These are phyloP conservation scores for Minunthozetes semirufus DNA, from an alignment of 2,888 invertebrate genomes.

Conservation along the genomic window DNA sequence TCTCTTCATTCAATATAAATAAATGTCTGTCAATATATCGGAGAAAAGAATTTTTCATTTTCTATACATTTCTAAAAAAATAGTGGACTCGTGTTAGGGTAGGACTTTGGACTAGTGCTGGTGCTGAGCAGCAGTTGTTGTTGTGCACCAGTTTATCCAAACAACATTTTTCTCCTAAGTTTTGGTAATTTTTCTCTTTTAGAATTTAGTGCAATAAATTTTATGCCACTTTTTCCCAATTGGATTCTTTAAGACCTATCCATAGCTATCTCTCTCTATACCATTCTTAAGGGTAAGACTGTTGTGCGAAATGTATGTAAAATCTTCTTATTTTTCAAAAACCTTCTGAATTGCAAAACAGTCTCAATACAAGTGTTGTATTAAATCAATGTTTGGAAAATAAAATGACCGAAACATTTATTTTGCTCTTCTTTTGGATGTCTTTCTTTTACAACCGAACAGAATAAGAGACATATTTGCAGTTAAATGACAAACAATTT, in stretches of 20 bases:
- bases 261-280: background rate
- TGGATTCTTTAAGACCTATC: background rate
- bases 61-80: background rate
- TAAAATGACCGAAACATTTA: too few relatives aligned
- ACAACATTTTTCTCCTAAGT: background rate
- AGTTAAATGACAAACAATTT: background rate
- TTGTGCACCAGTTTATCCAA: slow-evolving; percentile 5
- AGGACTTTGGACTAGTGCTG: background rate
- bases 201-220: slow-evolving; percentile 24
- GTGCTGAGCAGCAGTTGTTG: background rate
- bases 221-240: slow-evolving; percentile 13
- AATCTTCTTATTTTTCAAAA: background rate
- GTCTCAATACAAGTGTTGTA: too few relatives aligned
- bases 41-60: slow-evolving; percentile 10
- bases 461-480: background rate
- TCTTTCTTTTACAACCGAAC: too few relatives aligned
- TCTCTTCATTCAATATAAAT: background rate
- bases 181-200: slow-evolving; percentile 4
- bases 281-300: background rate
- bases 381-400: too few relatives aligned
- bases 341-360: too few relatives aligned
- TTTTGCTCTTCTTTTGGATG: too few relatives aligned
- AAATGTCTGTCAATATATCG: slow-evolving; percentile 2
- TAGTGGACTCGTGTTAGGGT: background rate
- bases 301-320: background rate